Evolutionary conservation across 2,113 vertebrate genomes (phyloP), one percentile per base, ranked within the genome.

Genomic region (Furnarius figulus): DNA sequence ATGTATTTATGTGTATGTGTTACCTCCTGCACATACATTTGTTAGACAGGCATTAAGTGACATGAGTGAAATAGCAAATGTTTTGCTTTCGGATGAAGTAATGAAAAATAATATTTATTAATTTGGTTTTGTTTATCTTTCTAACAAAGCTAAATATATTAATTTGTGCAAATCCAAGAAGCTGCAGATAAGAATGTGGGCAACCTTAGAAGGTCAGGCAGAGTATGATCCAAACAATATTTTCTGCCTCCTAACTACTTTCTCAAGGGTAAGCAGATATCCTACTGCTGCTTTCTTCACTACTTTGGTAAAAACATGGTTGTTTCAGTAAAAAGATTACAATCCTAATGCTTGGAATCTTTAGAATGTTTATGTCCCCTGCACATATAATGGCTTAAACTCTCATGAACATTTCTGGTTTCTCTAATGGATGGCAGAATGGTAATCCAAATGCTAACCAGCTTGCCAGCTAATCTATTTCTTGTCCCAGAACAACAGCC

Each of bases 131-230:
- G 25, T 91, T 85, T 90, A 28, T 50, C 47, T 74, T 72, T 49
- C 50, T 35, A 50, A 71, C 58, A 87, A 94, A 65, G 22, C 71
- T 80, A 89, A 94, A 73, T 78, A 93, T n/a, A 96, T 85, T 71
- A 76, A 94, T 95, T 83, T 65, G 63, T 91, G 79, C 49, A 91
- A 84, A 89, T 85, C 86, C 87, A 84, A 81, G 87, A 90, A 94
- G 70, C 73, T 93, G 92, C 52, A 90, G 70, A 92, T 76, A 91
- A 83, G 63, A 89, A 72, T 19, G 24, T 76, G 82, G 50, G n/a
- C 50, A 95, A n/a, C 80, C 78, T 95, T 61, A 58, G 96, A 97
- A 97, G 84, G 79, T 96, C 89, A 96, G 67, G 23, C 35, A 85
- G 81, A 89, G 66, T 84, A 62, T 42, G 21, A 66, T 63, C 59